Evolutionary conservation across 2,888 invertebrate species (phyloP), one percentile per base, ranked within the genome.

Genomic region (Anaspis maculata): DNA sequence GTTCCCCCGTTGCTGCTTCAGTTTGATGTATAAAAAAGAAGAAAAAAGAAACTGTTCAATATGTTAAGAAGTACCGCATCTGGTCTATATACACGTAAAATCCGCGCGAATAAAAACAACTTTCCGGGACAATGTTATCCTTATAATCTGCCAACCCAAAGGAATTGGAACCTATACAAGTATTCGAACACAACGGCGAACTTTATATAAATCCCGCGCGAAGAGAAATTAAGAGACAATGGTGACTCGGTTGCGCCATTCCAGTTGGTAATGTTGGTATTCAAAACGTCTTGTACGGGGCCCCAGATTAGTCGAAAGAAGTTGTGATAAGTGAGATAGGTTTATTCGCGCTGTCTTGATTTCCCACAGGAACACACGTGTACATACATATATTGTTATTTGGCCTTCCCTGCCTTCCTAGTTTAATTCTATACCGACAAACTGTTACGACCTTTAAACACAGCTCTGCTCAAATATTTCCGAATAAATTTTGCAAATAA

Each of bases 291-390:
- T 45, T 41, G 46, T 44, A 45, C 44, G 45, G 41, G 44, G 43
- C 41, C n/a, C 48, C 48, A 53, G 51, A 52, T 54, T 55, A 55
- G 52, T 46, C 48, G 45, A 49, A 51, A 51, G 51, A 53, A 54
- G 49, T 55, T 54, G 55, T 54, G 54, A 57, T 57, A 57, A 55
- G 55, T 54, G 55, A 52, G 55, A 52, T 54, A 47, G 52, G 53
- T 53, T 53, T 53, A 53, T 56, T 54, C 54, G 52, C 47, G 51
- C 52, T 44, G 51, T 50, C 50, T 52, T 56, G 55, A 56, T 57
- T 57, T 56, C 57, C 57, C 57, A 33, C 34, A 54, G 57, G 57
- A 52, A 48, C 52, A 52, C 50, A 54, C 53, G 52, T 54, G 52
- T 52, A 51, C 53, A 52, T 52, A 51, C 53, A 52, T 49, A 51